Percentiles rank a stretch among this genome's conserved stretches.
These are phyloP conservation scores for Pachycephus smyrnensis DNA, from an alignment of 2,888 invertebrate genomes.

Conservation along the genomic window DNA sequence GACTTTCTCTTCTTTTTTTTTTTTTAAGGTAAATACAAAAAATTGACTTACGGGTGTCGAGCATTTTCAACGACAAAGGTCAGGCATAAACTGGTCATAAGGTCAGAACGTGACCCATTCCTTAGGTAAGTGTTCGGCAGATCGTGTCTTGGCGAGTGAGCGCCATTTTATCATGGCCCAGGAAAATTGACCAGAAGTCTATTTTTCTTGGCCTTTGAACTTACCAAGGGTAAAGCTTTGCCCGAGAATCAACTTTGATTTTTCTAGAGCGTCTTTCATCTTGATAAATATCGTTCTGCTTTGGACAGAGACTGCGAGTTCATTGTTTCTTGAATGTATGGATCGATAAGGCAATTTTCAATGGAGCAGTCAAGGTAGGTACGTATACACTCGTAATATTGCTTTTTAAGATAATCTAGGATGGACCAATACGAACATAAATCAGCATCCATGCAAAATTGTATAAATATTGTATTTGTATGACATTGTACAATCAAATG, in stretches of 20 bases:
- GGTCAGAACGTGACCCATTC: not conserved
- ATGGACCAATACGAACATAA: not conserved
- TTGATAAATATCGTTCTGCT: not conserved
- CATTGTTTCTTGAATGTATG: not conserved
- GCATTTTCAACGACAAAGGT: not conserved
- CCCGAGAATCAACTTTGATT: not conserved
- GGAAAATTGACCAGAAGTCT: not conserved
- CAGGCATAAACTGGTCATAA: not conserved
- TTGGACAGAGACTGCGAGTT: not conserved
- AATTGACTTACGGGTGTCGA: too few relatives aligned
- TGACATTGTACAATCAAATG: fast-evolving
- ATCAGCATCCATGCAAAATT: not conserved
- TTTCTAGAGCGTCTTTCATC: not conserved
- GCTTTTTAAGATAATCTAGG: not conserved
- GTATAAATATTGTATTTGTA: not conserved
- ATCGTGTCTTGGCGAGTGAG: not conserved
- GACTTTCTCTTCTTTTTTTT: not conserved
- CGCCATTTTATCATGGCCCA: not conserved
- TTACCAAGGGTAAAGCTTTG: too few relatives aligned
- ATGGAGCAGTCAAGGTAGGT: not conserved
- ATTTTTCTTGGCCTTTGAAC: not conserved
- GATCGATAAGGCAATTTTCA: not conserved
- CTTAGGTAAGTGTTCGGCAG: not conserved
- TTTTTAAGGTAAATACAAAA: not conserved
- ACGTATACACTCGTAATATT: not conserved